These are phyloP conservation scores for Zygaena filipendulae DNA, from an alignment of 2,888 invertebrate genomes.

Conservation along the genomic window DNA sequence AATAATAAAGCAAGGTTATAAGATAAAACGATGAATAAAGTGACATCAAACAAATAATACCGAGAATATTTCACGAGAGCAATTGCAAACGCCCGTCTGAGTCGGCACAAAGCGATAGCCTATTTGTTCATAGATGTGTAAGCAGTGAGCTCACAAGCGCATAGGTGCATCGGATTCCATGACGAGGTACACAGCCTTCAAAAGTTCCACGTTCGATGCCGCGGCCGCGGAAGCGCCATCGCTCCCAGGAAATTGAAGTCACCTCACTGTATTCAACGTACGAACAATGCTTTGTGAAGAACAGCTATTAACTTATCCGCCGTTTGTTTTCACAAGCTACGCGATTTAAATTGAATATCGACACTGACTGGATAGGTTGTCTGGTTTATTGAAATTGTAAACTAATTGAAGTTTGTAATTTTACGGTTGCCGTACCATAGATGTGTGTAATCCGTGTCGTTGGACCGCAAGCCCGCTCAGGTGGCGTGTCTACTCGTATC, in stretches of 20 bases:
- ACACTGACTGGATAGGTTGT: too few relatives aligned
- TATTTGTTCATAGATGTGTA: constrained; percentile 47
- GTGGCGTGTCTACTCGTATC: constrained; percentile 23
- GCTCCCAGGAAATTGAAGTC: constrained; percentile 64
- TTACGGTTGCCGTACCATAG: constrained; percentile 5
- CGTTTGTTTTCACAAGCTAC: constrained; percentile 42
- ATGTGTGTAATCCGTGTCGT: constrained; percentile 9
- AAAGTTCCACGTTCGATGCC: constrained; percentile 48
- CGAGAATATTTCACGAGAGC: constrained; percentile 4
- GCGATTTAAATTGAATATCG: constrained; percentile 62
- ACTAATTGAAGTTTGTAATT: constrained; percentile 8
- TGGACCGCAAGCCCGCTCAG: constrained; percentile 23
- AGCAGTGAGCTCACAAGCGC: constrained; percentile 42
- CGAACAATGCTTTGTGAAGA: constrained; percentile 63
- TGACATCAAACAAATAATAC: too few relatives aligned
- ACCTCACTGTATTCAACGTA: constrained; percentile 41
- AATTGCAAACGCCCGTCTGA: constrained; percentile 19
- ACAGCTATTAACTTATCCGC: constrained; percentile 57
- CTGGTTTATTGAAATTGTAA: too few relatives aligned
- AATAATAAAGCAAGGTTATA: too few relatives aligned
- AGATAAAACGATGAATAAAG: too few relatives aligned
- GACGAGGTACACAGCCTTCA: constrained; percentile 43
- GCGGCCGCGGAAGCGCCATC: constrained; percentile 37
- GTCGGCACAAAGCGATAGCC: constrained; percentile 32
- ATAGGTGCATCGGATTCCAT: constrained; percentile 53